phyloP scores from a whole-genome alignment of 2,888 invertebrate genomes.

The Apodemia mormo region DNA sequence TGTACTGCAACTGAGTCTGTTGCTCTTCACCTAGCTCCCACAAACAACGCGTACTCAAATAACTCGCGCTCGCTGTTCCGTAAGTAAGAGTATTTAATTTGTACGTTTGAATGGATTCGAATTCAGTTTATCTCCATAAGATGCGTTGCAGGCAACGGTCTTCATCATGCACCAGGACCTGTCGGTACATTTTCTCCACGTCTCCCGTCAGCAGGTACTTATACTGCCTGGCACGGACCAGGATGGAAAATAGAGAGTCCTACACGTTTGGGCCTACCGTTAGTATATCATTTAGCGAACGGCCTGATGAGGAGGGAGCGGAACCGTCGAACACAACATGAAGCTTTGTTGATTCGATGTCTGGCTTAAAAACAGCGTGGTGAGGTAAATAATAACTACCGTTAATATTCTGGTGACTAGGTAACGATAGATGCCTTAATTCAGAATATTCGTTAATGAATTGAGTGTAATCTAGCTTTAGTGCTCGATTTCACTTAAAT shows the following conservation, averaged over 20 bases:
- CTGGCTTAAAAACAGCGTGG: too few species aligned
- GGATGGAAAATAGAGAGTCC: slow-evolving; percentile 33
- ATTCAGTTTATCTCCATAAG: slow-evolving; percentile 37
- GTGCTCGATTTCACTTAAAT: too few species aligned
- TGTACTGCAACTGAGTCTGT: slow-evolving; percentile 32
- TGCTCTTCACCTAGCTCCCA: slow-evolving; percentile 41
- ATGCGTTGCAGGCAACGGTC: slow-evolving; percentile 33
- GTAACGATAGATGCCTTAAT: too few species aligned
- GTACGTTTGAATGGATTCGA: slow-evolving; percentile 30
- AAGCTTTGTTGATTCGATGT: too few species aligned
- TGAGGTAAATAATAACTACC: too few species aligned
- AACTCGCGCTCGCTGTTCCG: slow-evolving; percentile 43
- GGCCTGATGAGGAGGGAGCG: slow-evolving; percentile 33
- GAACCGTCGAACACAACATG: slow-evolving; percentile 21
- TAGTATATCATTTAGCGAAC: slow-evolving; percentile 36
- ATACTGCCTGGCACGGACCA: slow-evolving; percentile 30
- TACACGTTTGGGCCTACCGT: slow-evolving; percentile 35
- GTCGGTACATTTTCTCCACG: slow-evolving; percentile 37
- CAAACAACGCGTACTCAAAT: slow-evolving; percentile 39
- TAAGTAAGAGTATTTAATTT: slow-evolving; percentile 44
- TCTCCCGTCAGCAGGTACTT: slow-evolving; percentile 27
- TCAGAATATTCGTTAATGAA: too few species aligned
- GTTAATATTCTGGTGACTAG: too few species aligned
- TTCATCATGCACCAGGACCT: slow-evolving; percentile 24
- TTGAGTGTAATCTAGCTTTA: too few species aligned